Base-by-base conservation (phyloP, 2,113 vertebrate species). In the Artemisiospiza belli region DNA sequence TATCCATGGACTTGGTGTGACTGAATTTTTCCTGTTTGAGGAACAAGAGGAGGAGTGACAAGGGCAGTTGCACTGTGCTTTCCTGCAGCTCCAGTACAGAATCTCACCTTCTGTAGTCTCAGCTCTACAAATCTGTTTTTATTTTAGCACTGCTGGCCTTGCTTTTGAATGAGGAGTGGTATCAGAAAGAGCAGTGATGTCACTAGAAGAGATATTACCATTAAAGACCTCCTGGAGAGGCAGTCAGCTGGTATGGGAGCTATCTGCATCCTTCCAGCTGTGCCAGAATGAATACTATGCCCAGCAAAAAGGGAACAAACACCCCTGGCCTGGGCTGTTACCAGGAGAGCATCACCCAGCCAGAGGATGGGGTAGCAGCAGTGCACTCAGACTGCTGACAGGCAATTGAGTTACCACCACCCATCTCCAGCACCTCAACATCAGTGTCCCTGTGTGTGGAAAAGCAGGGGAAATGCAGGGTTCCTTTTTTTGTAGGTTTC, bases 361-460 rank as follows among this genome's bases (percentile, higher is more conserved):
- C 25, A 24, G 63, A n/a, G 83, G 49, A 49, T 21, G 78, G 58
- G 39, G 21, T 44, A 59, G 47, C 43, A 81, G 63, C 39, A 37
- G 8, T 23, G 22, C 31, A 6, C 35, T 59, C 2, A 1, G 47
- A 18, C n/a, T 76, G 68, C 63, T 63, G 25, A 39, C 58, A 37
- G 74, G 5, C 5, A 33, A 46, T 54, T 33, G 28, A 59, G 22
- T 73, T 54, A 69, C 78, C 68, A 1, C 27, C 55, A 51, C 6
- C 17, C 44, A 11, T 30, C 31, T 30, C 25, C 16, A 27, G 27
- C 47, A 23, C 47, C 14, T 15, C 57, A 15, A 14, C 19, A 6
- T 0, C 12, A 84, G 37, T 16, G 28, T 30, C 68, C 1, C 0
- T 2, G 8, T 27, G 13, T 2, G 4, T 27, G 44, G 5, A 33